A percentile compares a stretch with the other conserved stretches of the same genome.
phyloP scores from a whole-genome alignment of 1,140 invertebrate species.

The Meloidogyne hapla region DNA sequence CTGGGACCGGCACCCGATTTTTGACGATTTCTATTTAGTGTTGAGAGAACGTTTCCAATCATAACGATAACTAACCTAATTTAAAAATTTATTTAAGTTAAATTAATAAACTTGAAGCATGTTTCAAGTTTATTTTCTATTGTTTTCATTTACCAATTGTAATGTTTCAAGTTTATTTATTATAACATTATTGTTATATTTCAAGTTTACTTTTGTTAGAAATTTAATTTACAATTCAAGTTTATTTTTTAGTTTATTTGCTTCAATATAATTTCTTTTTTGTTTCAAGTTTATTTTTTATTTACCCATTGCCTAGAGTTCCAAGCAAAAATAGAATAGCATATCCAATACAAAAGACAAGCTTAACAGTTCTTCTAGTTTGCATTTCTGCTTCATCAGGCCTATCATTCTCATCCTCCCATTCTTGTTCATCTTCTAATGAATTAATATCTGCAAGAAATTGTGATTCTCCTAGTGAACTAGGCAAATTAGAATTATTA shows the following conservation, averaged over 20 bases:
- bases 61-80: constrained; percentile 46
- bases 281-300: neutral
- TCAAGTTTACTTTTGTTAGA: too few species aligned
- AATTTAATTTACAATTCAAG: too few species aligned
- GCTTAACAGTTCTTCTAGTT: constrained; percentile 38
- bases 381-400: constrained; percentile 30
- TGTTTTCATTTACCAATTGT: neutral
- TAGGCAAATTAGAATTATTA: constrained; percentile 3
- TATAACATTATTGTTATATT: neutral
- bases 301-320: constrained; percentile 47
- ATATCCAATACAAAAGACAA: constrained; percentile 44
- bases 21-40: constrained; percentile 19
- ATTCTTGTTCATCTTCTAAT: neutral
- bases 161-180: neutral
- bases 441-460: neutral
- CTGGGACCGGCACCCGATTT: constrained; percentile 17
- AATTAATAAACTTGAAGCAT: neutral
- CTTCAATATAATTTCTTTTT: too few species aligned
- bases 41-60: constrained; percentile 41
- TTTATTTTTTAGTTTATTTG: too few species aligned
- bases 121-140: neutral
- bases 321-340: constrained; percentile 42
- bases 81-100: too few species aligned
- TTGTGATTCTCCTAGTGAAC: neutral
- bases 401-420: neutral